phyloP scores from a whole-genome alignment of 2,888 invertebrate species.

The Sepiola atlantica region DNA sequence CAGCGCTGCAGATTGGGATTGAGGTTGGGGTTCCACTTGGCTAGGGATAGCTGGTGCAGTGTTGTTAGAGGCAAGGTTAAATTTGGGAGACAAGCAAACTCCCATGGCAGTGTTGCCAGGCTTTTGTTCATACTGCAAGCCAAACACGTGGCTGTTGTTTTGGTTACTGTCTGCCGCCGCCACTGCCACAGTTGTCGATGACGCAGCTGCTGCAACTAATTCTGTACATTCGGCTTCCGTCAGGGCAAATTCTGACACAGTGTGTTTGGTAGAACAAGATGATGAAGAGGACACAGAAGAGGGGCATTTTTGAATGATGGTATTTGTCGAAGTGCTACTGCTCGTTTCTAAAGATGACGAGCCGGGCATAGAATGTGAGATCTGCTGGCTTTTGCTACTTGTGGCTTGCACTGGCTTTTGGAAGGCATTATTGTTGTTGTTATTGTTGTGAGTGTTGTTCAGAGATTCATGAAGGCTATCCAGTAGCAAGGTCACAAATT shows the following conservation, averaged over 20 bases:
- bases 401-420: conserved; percentile 38
- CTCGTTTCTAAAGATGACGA: not conserved
- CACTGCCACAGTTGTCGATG: not conserved
- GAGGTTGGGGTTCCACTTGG: not conserved
- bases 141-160: conserved; percentile 35
- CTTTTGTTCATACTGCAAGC: not conserved
- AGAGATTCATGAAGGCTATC: conserved; percentile 81
- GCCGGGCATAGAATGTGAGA: not conserved
- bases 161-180: not conserved
- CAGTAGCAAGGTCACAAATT: conserved; percentile 80
- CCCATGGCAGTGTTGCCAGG: not conserved
- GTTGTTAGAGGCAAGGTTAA: not conserved
- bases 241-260: not conserved
- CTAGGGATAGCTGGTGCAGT: not conserved
- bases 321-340: conserved; percentile 34
- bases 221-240: not conserved
- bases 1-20: not conserved
- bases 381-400: not conserved
- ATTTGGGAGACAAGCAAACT: not conserved
- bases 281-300: conserved; percentile 35
- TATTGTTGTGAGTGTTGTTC: conserved; percentile 53
- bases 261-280: conserved; percentile 35
- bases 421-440: conserved; percentile 35
- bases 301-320: not conserved
- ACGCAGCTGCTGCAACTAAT: conserved; percentile 4